phyloP scores from a whole-genome alignment of 2,888 invertebrate species.

The Melieria omissa region DNA sequence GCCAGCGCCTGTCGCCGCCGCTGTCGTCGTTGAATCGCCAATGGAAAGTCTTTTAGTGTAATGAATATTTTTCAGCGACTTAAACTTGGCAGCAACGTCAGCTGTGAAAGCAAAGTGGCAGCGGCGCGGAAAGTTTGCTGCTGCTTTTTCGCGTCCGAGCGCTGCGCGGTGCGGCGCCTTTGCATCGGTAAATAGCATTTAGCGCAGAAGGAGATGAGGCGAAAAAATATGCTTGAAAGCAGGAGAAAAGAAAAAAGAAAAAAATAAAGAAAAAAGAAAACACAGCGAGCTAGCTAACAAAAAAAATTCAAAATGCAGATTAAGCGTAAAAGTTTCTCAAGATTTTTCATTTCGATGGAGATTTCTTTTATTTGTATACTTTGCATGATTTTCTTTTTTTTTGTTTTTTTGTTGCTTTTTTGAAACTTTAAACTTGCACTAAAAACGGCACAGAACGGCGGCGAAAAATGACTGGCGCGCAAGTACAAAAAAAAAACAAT shows the following conservation, averaged over 20 bases:
- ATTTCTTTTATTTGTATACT: conserved; percentile 2
- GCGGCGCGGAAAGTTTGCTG: conserved; percentile 17
- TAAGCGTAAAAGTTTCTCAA: conserved; percentile 27
- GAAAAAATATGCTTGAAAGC: conserved; percentile 15
- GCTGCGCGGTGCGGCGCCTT: conserved; percentile 17
- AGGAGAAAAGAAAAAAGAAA: conserved; percentile 5
- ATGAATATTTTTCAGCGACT: conserved; percentile 43
- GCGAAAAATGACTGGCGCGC: neutral
- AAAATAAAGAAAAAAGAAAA: neutral
- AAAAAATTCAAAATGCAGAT: conserved; percentile 20
- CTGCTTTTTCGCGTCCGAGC: neutral
- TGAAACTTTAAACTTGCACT: conserved; percentile 18
- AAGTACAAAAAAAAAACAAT: conserved; percentile 1
- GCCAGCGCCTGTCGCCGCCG: no score
- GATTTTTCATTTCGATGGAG: conserved; percentile 28
- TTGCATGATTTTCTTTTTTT: no score
- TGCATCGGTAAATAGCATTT: conserved; percentile 37
- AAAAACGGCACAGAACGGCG: conserved; percentile 14
- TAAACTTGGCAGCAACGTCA: conserved; percentile 1
- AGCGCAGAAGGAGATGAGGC: conserved; percentile 31
- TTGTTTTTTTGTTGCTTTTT: neutral
- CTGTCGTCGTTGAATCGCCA: conserved; percentile 8
- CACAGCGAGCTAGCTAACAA: neutral
- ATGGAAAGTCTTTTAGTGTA: conserved; percentile 31
- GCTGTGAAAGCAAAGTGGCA: conserved; percentile 15